These are phyloP conservation scores for Gracilinanus agilis DNA, from an alignment of 2,113 vertebrate genomes.

Conservation along the genomic window DNA sequence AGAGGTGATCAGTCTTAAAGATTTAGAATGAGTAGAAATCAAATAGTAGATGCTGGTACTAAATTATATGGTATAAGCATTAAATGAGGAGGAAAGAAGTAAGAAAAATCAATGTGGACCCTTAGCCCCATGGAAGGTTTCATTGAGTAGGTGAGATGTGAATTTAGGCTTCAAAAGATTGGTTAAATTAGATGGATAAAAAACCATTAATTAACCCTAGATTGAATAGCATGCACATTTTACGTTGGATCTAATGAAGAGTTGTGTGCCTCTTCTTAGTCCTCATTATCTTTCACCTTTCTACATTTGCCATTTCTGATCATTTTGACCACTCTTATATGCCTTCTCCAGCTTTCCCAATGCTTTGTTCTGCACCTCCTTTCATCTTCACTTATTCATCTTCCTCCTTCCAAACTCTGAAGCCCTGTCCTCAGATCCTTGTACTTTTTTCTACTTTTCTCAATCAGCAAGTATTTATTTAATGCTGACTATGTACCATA, in stretches of 20 bases:
- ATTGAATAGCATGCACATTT: slow-evolving; percentile 17
- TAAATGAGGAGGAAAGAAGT: slow-evolving; percentile 20
- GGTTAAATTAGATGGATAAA: slow-evolving; percentile 57
- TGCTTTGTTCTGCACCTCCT: not conserved
- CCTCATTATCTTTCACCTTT: not conserved
- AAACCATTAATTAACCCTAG: slow-evolving; percentile 56
- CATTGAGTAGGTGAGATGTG: not conserved
- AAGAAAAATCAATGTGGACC: not conserved
- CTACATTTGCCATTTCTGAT: not conserved
- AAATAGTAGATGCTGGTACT: slow-evolving; percentile 46
- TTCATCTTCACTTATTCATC: not conserved
- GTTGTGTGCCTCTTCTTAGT: not conserved
- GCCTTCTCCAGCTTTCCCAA: not conserved
- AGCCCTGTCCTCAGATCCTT: not conserved
- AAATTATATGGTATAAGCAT: slow-evolving; percentile 49
- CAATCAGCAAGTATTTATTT: not conserved
- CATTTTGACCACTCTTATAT: not conserved
- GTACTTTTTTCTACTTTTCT: not conserved
- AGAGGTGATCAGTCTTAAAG: not conserved
- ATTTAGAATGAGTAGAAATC: slow-evolving; percentile 33
- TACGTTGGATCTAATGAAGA: not conserved
- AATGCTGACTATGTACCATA: not conserved
- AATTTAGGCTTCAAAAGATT: slow-evolving; percentile 60
- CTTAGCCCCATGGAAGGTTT: slow-evolving; percentile 71
- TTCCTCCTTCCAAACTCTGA: not conserved